Percentiles rank a stretch among this genome's conserved stretches.
phyloP scores from a whole-genome alignment of 1,140 invertebrate genomes.

The Drosophila persimilis region DNA sequence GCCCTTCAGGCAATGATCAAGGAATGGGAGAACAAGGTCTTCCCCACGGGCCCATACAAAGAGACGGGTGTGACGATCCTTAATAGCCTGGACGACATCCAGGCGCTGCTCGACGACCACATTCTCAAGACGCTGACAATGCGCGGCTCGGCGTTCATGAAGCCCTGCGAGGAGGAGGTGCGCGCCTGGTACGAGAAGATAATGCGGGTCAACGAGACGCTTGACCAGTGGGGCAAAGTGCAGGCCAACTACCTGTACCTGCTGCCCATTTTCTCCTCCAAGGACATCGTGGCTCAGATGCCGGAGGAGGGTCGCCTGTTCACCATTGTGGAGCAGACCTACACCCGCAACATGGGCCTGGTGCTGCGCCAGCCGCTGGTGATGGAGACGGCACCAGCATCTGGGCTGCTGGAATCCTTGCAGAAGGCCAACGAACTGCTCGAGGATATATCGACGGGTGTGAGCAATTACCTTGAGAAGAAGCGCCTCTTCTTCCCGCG shows the following conservation, averaged over 20 bases:
- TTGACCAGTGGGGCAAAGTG: conserved; percentile 95
- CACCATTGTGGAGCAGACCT: conserved; percentile 89
- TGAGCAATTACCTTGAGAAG: conserved; percentile 95
- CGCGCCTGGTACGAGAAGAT: conserved; percentile 93
- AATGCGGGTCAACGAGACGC: conserved; percentile 89
- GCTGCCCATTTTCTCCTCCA: conserved; percentile 95
- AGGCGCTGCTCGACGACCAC: conserved; percentile 94
- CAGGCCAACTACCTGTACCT: conserved; percentile 96
- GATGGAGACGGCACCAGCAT: conserved; percentile 88
- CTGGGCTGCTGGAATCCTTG: conserved; percentile 90
- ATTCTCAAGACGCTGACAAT: conserved; percentile 94
- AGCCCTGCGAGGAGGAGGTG: conserved; percentile 92
- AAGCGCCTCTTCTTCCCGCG: conserved; percentile 95
- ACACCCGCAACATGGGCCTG: conserved; percentile 90
- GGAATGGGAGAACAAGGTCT: conserved; percentile 92
- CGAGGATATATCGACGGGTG: conserved; percentile 93
- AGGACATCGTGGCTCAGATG: conserved; percentile 96
- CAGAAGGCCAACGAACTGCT: conserved; percentile 89
- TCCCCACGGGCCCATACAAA: conserved; percentile 89
- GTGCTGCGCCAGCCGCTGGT: conserved; percentile 90
- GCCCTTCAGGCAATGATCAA: conserved; percentile 92
- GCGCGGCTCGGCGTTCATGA: conserved; percentile 95
- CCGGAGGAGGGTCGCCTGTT: conserved; percentile 94
- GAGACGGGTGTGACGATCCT: conserved; percentile 92
- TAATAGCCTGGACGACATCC: conserved; percentile 92